Conservation (phyloP, 2,113 vertebrate genomes). For the Engystomops pustulosus region DNA sequence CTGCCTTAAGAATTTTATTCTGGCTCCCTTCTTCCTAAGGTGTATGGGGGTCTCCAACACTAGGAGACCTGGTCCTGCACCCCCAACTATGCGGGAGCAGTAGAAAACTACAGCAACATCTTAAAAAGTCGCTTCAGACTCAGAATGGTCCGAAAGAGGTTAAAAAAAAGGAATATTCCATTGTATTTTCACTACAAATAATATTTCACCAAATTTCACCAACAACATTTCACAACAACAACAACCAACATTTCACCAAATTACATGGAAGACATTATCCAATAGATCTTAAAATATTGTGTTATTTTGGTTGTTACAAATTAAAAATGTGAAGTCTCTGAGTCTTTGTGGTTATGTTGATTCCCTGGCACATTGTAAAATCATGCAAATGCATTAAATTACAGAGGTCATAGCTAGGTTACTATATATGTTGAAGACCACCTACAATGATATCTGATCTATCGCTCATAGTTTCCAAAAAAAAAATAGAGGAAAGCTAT, state of each 20-base stretch:
- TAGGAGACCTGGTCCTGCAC: too few relatives aligned
- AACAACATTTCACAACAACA: too few relatives aligned
- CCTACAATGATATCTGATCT: constrained; percentile 68
- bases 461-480: constrained; percentile 67
- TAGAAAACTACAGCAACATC: too few relatives aligned
- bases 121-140: too few relatives aligned
- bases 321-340: constrained; percentile 10
- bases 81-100: too few relatives aligned
- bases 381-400: constrained; percentile 65
- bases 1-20: too few relatives aligned
- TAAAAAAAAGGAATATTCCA: neutral
- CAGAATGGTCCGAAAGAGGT: too few relatives aligned
- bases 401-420: constrained; percentile 66
- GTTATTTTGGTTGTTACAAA: constrained; percentile 41
- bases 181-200: neutral
- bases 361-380: constrained; percentile 65
- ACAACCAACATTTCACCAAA: neutral
- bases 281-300: constrained; percentile 26
- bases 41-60: too few relatives aligned
- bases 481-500: constrained; percentile 75
- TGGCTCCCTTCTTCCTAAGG: too few relatives aligned
- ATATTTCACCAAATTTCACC: too few relatives aligned
- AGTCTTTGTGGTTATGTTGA: constrained; percentile 22
- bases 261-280: neutral
- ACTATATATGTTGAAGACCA: constrained; percentile 71